Conservation (phyloP, 1,140 invertebrate species). For the Laodelphax striatellus region DNA sequence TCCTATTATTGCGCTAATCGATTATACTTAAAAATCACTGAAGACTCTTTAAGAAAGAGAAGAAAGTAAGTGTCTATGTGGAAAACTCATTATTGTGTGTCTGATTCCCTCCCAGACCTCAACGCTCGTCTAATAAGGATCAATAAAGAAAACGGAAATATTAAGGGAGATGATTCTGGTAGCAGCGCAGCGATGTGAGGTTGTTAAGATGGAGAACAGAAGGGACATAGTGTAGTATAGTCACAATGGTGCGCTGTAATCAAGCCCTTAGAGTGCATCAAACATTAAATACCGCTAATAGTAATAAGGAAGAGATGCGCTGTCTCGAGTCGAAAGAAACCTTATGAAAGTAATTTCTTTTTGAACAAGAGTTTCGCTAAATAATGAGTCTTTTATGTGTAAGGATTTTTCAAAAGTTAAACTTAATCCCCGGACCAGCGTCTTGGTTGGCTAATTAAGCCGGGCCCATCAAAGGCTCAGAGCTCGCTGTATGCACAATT, state of each 20-base stretch:
- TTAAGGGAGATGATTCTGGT: no score
- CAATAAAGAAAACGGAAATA: no score
- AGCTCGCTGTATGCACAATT: constrained; percentile 7
- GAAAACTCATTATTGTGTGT: no score
- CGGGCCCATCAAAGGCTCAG: neutral
- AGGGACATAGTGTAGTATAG: no score
- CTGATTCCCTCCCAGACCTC: no score
- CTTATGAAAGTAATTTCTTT: constrained; percentile 1
- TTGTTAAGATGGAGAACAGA: no score
- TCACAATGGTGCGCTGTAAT: neutral
- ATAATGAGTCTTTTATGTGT: constrained; percentile 4
- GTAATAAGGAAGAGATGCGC: neutral
- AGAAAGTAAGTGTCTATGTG: no score
- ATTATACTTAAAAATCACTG: no score
- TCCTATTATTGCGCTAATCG: no score
- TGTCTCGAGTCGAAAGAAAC: neutral
- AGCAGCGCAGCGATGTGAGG: no score
- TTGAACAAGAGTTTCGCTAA: constrained; percentile 1
- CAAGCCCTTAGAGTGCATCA: neutral
- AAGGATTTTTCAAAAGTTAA: constrained; percentile 3
- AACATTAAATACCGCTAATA: constrained; percentile 3
- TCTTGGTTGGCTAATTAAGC: neutral
- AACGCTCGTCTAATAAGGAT: no score
- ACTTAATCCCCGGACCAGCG: constrained; percentile 1
- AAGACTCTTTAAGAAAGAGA: no score